Evolutionary conservation across 1,140 invertebrate species (phyloP).

Genomic region (Grapholita molesta): DNA sequence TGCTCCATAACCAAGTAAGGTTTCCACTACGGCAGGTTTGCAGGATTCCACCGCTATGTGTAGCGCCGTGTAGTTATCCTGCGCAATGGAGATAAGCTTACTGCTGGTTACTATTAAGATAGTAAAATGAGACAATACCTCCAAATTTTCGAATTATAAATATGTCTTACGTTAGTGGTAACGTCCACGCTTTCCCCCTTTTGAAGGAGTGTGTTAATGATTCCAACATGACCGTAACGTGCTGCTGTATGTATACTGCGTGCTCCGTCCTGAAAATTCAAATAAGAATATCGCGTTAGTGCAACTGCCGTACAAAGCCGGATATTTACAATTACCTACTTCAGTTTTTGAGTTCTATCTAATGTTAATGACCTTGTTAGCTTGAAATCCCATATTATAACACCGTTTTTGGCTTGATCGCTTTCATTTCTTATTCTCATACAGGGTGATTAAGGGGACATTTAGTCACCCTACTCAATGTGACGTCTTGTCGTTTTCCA

Average conservation of each 20-base stretch:
- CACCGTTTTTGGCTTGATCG: too few species aligned
- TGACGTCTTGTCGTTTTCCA: too few species aligned
- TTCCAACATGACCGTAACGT: conserved; percentile 95
- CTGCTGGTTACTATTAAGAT: too few species aligned
- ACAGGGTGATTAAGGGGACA: too few species aligned
- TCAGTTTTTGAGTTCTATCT: too few species aligned
- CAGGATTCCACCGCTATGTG: conserved; percentile 98
- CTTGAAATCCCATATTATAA: too few species aligned
- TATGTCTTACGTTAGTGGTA: conserved; percentile 90
- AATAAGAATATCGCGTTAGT: background rate
- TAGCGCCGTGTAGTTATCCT: conserved; percentile 99
- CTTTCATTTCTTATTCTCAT: too few species aligned
- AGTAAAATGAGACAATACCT: too few species aligned
- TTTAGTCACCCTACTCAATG: too few species aligned
- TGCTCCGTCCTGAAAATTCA: conserved; percentile 85
- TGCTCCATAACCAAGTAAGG: conserved; percentile 96
- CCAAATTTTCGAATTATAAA: too few species aligned
- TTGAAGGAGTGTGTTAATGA: conserved; percentile 96
- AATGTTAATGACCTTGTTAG: too few species aligned
- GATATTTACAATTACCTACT: background rate
- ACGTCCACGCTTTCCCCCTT: conserved; percentile 98
- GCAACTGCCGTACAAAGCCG: background rate
- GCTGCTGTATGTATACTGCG: conserved; percentile 96
- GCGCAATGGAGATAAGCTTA: background rate
- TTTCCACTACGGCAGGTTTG: conserved; percentile 97